A percentile compares a stretch with the other conserved stretches of the same genome.
phyloP scores from a whole-genome alignment of 2,888 invertebrate species.

The Parasteatoda lunata region DNA sequence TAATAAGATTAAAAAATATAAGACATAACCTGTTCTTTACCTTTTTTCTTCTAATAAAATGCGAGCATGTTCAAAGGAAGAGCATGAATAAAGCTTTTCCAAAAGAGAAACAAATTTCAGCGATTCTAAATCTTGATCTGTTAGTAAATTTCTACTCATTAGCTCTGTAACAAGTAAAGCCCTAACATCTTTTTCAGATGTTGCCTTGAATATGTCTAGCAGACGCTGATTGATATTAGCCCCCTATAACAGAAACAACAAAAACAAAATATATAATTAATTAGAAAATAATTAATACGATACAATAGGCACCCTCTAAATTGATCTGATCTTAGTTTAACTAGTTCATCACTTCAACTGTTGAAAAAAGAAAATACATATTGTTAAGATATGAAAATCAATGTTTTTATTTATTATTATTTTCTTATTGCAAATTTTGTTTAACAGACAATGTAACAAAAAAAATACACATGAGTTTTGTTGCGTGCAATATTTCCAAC shows the following conservation, averaged over 20 bases:
- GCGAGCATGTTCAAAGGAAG: conserved; percentile 60
- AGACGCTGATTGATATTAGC: conserved; percentile 41
- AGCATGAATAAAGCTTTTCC: conserved; percentile 58
- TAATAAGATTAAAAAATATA: neutral
- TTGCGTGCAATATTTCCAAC: too few species aligned
- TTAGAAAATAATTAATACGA: neutral
- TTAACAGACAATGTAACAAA: too few species aligned
- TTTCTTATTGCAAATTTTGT: too few species aligned
- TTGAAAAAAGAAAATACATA: too few species aligned
- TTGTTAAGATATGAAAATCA: too few species aligned
- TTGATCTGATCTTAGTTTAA: too few species aligned
- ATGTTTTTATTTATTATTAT: too few species aligned
- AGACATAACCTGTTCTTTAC: conserved; percentile 12
- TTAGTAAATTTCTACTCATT: conserved; percentile 12
- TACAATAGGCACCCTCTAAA: neutral
- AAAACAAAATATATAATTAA: neutral
- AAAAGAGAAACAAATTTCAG: conserved; percentile 42
- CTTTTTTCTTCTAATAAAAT: conserved; percentile 47
- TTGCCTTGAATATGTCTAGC: conserved; percentile 44
- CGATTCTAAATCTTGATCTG: conserved; percentile 4
- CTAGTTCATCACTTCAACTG: too few species aligned
- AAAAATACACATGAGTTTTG: too few species aligned
- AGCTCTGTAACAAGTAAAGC: conserved; percentile 30
- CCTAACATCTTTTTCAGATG: conserved; percentile 56
- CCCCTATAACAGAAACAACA: conserved; percentile 34